These are phyloP conservation scores for Napeogenes sylphis DNA, from an alignment of 2,888 invertebrate genomes.

Conservation along the genomic window DNA sequence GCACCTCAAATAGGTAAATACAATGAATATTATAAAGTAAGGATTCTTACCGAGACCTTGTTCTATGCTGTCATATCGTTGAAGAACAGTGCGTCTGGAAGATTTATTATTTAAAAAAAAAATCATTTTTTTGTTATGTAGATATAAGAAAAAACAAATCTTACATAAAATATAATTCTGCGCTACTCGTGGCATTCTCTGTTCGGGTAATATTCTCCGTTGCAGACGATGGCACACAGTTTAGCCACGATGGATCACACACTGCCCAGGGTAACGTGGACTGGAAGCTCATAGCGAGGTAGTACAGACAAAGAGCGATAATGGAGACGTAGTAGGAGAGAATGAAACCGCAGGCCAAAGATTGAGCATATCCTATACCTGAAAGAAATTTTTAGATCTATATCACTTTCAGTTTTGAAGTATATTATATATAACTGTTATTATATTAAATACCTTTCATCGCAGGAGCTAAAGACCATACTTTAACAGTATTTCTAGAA, in stretches of 20 bases:
- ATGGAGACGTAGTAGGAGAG: conserved; percentile 87
- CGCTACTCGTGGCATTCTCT: conserved; percentile 64
- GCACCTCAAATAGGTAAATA: neutral
- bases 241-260: conserved; percentile 78
- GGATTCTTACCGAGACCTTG: conserved; percentile 38
- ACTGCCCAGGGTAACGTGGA: conserved; percentile 84
- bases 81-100: conserved; percentile 36
- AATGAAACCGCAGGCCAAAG: conserved; percentile 80
- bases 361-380: conserved; percentile 85
- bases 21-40: neutral
- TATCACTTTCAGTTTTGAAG: neutral
- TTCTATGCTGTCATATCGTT: conserved; percentile 37
- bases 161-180: conserved; percentile 75
- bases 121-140: neutral
- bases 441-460: conserved; percentile 80
- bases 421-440: neutral
- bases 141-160: conserved; percentile 14
- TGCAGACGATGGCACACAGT: conserved; percentile 63
- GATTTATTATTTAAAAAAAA: neutral
- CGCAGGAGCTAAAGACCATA: conserved; percentile 82
- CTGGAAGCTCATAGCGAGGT: conserved; percentile 84
- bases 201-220: conserved; percentile 38
- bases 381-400: conserved; percentile 27
- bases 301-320: conserved; percentile 85
- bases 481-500: conserved; percentile 86